Evolutionary conservation across 2,797 vertebrate species (phyloP).

Genomic region (Schizothorax lantsangensis): DNA sequence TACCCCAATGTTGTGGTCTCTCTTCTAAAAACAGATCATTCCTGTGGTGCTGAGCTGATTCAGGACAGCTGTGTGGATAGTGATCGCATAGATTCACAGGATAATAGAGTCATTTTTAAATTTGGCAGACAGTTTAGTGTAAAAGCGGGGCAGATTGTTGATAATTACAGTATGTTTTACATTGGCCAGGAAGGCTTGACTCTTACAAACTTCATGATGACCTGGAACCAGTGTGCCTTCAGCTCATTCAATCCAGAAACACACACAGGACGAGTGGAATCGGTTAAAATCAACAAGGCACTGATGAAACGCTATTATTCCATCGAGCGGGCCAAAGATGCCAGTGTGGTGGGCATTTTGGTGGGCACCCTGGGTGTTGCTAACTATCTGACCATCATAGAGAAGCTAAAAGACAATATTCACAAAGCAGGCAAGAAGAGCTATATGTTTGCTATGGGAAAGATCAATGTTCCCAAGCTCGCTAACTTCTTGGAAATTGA

Average conservation of each 20-base stretch:
- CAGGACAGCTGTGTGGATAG: slow-evolving; percentile 7
- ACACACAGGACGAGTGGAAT: slow-evolving; percentile 75
- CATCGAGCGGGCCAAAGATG: slow-evolving; percentile 91
- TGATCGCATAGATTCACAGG: slow-evolving; percentile 34
- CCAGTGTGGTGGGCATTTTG: slow-evolving; percentile 89
- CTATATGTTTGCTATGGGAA: slow-evolving; percentile 93
- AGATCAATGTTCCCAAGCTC: slow-evolving; percentile 90
- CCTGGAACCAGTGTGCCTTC: slow-evolving; percentile 86
- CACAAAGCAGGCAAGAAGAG: slow-evolving; percentile 88
- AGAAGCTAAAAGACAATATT: slow-evolving; percentile 84
- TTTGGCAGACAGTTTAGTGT: slow-evolving; percentile 77
- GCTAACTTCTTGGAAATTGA: slow-evolving; percentile 96
- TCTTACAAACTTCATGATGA: slow-evolving; percentile 89
- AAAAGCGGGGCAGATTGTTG: slow-evolving; percentile 64
- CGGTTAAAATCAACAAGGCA: slow-evolving; percentile 79
- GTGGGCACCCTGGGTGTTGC: slow-evolving; percentile 90
- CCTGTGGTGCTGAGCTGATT: slow-evolving; percentile 58
- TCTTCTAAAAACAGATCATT: slow-evolving; percentile 69
- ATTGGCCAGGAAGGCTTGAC: slow-evolving; percentile 82
- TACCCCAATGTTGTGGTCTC: slow-evolving; percentile 77
- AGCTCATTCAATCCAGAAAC: slow-evolving; percentile 86
- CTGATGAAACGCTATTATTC: slow-evolving; percentile 91
- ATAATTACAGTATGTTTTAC: slow-evolving; percentile 77
- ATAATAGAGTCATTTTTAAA: slow-evolving; percentile 62
- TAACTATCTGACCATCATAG: slow-evolving; percentile 83